Percentiles rank a stretch among this genome's conserved stretches.
Conservation (phyloP, 2,113 vertebrate genomes). For the Pica pica region DNA sequence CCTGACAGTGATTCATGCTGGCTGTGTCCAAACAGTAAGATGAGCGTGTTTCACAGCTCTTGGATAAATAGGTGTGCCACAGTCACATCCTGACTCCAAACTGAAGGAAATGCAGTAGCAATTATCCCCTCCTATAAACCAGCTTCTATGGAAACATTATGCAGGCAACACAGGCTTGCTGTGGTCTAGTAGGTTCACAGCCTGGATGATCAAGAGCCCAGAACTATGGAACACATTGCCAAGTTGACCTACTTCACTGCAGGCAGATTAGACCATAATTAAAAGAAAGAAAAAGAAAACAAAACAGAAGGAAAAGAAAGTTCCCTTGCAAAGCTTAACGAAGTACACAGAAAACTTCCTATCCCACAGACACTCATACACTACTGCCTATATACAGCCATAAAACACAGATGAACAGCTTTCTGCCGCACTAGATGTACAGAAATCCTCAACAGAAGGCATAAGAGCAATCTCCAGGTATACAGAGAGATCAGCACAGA, state of each 20-base stretch:
- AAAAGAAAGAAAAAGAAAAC: neutral
- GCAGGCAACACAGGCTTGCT: neutral
- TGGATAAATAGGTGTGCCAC: neutral
- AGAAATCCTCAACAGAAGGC: neutral
- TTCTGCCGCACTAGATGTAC: neutral
- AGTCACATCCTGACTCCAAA: constrained; percentile 8
- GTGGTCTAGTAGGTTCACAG: neutral
- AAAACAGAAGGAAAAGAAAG: neutral
- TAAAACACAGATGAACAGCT: neutral
- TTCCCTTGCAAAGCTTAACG: neutral
- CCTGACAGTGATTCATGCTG: neutral
- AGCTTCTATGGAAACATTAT: neutral
- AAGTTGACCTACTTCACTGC: neutral
- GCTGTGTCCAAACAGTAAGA: neutral
- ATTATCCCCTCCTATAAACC: constrained; percentile 10
- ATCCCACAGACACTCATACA: no score
- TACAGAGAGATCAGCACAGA: neutral
- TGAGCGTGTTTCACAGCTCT: neutral
- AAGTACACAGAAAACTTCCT: neutral
- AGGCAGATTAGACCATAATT: neutral
- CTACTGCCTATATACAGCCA: neutral
- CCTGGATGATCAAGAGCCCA: neutral
- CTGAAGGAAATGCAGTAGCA: neutral
- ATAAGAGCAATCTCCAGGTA: neutral
- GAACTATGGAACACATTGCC: neutral